phyloP scores from a whole-genome alignment of 2,888 invertebrate genomes.

The Drosophila ustulata region DNA sequence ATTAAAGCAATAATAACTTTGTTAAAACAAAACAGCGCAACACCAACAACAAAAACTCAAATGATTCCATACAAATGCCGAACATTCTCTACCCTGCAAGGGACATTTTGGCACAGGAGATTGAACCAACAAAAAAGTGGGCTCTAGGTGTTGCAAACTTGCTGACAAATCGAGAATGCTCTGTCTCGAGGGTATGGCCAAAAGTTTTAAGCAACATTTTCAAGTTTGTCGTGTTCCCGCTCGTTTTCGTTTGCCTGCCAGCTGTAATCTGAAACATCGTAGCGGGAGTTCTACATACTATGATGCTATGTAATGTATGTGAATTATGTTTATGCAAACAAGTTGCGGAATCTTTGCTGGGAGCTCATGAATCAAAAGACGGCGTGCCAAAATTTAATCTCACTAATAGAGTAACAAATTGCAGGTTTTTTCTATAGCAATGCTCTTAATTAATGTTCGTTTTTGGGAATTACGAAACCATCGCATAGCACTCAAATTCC shows the following conservation, averaged over 20 bases:
- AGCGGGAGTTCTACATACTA: background rate
- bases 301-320: constrained; percentile 3
- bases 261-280: constrained; percentile 15
- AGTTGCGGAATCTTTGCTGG: constrained; percentile 11
- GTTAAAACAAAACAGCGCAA: constrained; percentile 38
- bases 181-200: background rate
- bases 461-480: no score
- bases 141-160: background rate
- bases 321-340: constrained; percentile 23
- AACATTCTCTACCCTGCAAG: background rate
- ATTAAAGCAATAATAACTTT: constrained; percentile 81
- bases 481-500: no score
- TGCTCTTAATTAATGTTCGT: background rate
- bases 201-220: constrained; percentile 30
- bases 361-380: constrained; percentile 13
- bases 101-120: background rate
- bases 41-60: background rate
- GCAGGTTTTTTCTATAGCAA: background rate
- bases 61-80: background rate
- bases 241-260: constrained; percentile 24
- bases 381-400: background rate
- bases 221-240: constrained; percentile 18
- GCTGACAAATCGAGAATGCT: background rate
- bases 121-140: background rate
- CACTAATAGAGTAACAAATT: constrained; percentile 14